Conservation (phyloP, 1,140 invertebrate genomes). For the Halictus rubicundus region DNA sequence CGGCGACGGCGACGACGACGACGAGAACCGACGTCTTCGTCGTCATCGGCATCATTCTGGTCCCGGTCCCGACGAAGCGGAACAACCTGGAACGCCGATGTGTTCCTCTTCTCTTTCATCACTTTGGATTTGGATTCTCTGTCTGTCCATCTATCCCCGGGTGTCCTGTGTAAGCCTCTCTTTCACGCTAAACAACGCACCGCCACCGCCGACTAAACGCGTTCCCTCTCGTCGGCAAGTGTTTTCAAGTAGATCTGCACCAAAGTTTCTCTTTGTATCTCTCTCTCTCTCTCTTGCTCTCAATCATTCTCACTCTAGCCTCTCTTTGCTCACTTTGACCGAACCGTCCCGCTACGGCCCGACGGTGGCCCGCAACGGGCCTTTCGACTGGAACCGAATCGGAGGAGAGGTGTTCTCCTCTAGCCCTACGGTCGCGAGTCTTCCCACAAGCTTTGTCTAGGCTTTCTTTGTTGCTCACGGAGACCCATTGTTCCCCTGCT, state of each 20-base stretch:
- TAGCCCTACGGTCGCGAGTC: not conserved
- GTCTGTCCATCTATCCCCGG: conserved; percentile 13
- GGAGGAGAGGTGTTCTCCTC: not conserved
- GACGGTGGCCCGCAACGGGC: no score
- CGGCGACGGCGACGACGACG: not conserved
- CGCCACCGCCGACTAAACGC: not conserved
- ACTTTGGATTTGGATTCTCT: conserved; percentile 59
- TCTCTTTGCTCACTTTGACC: no score
- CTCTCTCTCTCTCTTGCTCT: not conserved
- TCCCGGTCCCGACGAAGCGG: not conserved
- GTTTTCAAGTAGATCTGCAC: conserved; percentile 35
- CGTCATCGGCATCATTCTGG: not conserved
- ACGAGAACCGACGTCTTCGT: not conserved
- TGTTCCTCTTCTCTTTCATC: conserved; percentile 17
- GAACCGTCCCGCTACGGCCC: no score
- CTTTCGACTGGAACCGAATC: not conserved
- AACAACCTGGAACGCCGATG: not conserved
- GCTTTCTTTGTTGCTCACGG: conserved; percentile 14
- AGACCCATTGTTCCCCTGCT: conserved; percentile 16
- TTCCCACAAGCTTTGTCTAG: conserved; percentile 27
- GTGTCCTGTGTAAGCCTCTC: conserved; percentile 44
- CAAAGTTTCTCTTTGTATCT: not conserved
- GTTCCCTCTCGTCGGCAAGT: not conserved
- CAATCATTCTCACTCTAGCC: not conserved
- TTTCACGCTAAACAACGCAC: conserved; percentile 18